Evolutionary conservation across 2,888 invertebrate genomes (phyloP).

Genomic region (Platynereis dumerilii): DNA sequence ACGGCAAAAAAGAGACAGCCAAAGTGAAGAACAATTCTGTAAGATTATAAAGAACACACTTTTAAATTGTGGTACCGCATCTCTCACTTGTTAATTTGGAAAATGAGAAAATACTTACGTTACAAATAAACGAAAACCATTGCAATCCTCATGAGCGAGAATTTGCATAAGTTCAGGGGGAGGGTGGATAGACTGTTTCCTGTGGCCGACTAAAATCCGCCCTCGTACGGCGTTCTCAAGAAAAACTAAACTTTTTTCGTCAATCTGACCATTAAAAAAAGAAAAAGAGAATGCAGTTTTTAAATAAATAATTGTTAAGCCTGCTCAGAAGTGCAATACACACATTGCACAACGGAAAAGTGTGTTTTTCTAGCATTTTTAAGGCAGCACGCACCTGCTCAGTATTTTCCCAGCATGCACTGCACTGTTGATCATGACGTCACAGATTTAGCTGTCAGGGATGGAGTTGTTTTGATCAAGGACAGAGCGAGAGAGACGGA

Average conservation of each 20-base stretch:
- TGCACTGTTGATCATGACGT: slow-evolving; percentile 29
- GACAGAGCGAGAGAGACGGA: neutral
- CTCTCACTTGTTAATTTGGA: slow-evolving; percentile 15
- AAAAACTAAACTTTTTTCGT: no score
- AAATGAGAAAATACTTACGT: slow-evolving; percentile 20
- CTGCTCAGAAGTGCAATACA: no score
- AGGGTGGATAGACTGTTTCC: neutral
- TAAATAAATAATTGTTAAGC: no score
- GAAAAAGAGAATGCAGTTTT: no score
- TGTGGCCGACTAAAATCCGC: no score
- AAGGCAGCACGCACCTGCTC: slow-evolving; percentile 9
- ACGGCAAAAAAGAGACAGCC: neutral
- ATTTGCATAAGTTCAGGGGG: slow-evolving; percentile 24
- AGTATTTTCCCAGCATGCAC: slow-evolving; percentile 20
- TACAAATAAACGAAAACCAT: slow-evolving; percentile 22
- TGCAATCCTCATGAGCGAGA: slow-evolving; percentile 18
- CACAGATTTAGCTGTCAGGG: slow-evolving; percentile 7
- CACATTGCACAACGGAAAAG: no score
- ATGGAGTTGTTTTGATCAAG: slow-evolving; percentile 9
- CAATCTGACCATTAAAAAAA: no score
- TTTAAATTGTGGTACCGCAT: neutral
- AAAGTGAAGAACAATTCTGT: slow-evolving; percentile 23
- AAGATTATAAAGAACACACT: neutral
- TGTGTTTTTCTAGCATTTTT: no score
- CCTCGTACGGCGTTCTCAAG: no score